Base-by-base conservation (phyloP, 2,888 invertebrate genomes). In the Drosophila vallismaia region DNA sequence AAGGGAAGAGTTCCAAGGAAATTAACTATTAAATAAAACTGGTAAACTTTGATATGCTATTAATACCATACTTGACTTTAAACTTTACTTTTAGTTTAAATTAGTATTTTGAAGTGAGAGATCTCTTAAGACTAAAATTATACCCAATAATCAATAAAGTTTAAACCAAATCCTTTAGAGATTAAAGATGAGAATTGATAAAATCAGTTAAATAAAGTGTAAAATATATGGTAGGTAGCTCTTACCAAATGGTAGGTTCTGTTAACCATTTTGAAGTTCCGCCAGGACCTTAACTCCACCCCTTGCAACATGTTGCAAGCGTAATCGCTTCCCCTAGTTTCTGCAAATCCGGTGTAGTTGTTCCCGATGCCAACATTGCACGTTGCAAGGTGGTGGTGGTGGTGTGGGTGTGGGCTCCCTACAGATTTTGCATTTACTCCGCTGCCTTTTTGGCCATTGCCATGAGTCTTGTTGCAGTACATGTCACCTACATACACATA, bases 241-340 rank as follows among this genome's bases (percentile, higher is more conserved):
- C 4, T 33, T 36, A n/a, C 36, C 42, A 9, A 24, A 44, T 4
- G 9, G 44, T 24, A 44, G 24, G 24, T 44, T 44, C 42, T 14
- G 8, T 6, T 14, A 8, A 38, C 4, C 7, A 29, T 29, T 29
- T 36, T 24, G 24, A 8, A 12, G 8, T 49, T 51, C 46, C 36
- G 48, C 24, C 31, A 46, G 3, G 40, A 19, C 38, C 46, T 31
- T 64, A 63, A 77, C 88, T 86, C 88, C 88, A 77, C 88, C 88
- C 55, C 79, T 88, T 88, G 86, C 89, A 88, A 88, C 88, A 88
- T 87, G 88, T 87, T 86, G 64, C 75, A 79, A 44, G 58, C 76
- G 76, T 86, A 81, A 83, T n/a, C 63, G 76, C 74, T 88, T 88
- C 89, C 86, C 89, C 89, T 82, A 12, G 53, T 31, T 42, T 42